Conservation (phyloP, 2,797 vertebrate genomes). For the Notolepis coatsorum region DNA sequence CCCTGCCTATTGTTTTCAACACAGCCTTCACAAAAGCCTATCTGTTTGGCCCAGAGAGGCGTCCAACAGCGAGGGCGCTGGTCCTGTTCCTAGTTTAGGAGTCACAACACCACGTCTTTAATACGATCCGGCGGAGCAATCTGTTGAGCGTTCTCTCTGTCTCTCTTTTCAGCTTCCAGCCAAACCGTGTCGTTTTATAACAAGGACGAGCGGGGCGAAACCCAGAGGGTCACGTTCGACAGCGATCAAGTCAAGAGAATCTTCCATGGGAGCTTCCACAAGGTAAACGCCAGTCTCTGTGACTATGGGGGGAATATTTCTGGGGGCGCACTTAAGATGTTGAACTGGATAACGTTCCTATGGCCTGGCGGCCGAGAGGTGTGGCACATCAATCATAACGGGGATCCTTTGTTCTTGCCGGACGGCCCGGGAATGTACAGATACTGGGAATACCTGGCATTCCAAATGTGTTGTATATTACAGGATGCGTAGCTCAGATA, state of each 20-base stretch:
- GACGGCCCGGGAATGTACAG: slow-evolving; percentile 34
- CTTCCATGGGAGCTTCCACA: slow-evolving; percentile 99
- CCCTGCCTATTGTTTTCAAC: slow-evolving; percentile 34
- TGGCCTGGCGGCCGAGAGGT: neutral
- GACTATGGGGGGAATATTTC: neutral
- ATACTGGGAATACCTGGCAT: slow-evolving; percentile 49
- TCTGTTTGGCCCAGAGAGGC: slow-evolving; percentile 24
- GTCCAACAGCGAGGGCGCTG: neutral
- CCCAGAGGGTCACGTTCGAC: slow-evolving; percentile 91
- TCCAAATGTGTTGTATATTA: slow-evolving; percentile 61
- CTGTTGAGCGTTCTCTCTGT: slow-evolving; percentile 10
- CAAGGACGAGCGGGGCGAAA: slow-evolving; percentile 90
- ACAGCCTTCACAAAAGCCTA: slow-evolving; percentile 16
- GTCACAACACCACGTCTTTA: slow-evolving; percentile 7
- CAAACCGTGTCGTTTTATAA: slow-evolving; percentile 96
- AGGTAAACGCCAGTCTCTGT: slow-evolving; percentile 90
- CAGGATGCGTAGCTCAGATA: slow-evolving; percentile 15
- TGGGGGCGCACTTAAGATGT: no score
- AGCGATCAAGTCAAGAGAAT: slow-evolving; percentile 87
- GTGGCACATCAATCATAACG: slow-evolving; percentile 33
- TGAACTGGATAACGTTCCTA: no score
- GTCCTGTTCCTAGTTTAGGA: slow-evolving; percentile 25
- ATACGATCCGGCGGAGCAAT: slow-evolving; percentile 17
- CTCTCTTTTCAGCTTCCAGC: slow-evolving; percentile 80
- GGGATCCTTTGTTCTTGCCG: slow-evolving; percentile 42